These are phyloP conservation scores for Centropristis striata DNA, from an alignment of 2,113 vertebrate species.

Conservation along the genomic window DNA sequence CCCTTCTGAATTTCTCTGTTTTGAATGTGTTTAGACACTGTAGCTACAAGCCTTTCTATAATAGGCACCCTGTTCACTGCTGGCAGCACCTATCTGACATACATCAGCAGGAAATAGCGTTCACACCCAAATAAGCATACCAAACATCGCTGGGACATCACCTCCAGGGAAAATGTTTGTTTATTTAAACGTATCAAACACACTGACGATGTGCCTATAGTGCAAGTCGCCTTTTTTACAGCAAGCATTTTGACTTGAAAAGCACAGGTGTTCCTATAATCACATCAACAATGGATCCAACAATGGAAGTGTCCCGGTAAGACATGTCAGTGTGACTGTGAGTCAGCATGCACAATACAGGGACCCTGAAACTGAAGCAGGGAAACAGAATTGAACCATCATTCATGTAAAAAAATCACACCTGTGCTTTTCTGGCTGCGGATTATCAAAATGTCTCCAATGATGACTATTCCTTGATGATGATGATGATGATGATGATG, in stretches of 20 bases:
- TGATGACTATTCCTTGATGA: background rate
- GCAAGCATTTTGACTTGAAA: background rate
- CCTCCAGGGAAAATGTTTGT: background rate
- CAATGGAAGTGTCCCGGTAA: background rate
- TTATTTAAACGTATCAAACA: background rate
- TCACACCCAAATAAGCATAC: background rate
- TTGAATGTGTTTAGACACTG: slow-evolving; percentile 16
- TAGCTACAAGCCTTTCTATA: slow-evolving; percentile 3
- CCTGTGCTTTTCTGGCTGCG: background rate
- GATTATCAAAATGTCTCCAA: background rate
- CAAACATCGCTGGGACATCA: background rate
- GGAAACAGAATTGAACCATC: background rate
- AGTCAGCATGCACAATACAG: background rate
- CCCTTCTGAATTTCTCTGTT: slow-evolving; percentile 1
- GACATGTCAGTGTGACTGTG: background rate
- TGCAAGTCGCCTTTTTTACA: background rate
- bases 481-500: background rate
- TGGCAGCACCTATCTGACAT: slow-evolving; percentile 19
- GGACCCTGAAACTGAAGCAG: background rate
- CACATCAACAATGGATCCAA: background rate
- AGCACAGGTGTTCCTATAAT: background rate
- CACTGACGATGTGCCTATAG: background rate
- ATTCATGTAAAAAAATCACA: background rate
- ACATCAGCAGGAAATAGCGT: background rate
- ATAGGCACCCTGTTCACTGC: slow-evolving; percentile 4